Conservation (phyloP, 2,888 invertebrate species). For the Mesoligia furuncula region DNA sequence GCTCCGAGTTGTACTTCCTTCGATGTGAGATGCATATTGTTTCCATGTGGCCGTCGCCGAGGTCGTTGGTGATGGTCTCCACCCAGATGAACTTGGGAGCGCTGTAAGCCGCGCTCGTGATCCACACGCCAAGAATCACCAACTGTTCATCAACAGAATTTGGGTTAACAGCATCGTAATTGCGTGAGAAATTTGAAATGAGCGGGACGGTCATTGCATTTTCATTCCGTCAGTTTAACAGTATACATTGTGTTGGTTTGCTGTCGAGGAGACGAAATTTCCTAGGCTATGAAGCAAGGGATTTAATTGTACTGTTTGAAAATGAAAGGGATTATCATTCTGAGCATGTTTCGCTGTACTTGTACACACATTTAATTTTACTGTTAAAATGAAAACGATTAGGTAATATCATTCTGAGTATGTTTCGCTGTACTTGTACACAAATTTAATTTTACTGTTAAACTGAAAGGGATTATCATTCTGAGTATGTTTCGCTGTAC, state of each 20-base stretch:
- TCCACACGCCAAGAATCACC: slow-evolving; percentile 95
- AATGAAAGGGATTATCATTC: no score
- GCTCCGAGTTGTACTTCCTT: slow-evolving; percentile 94
- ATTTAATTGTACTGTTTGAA: not conserved
- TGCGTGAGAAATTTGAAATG: not conserved
- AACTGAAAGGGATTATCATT: no score
- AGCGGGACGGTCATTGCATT: not conserved
- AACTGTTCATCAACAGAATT: slow-evolving; percentile 85
- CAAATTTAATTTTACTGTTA: not conserved
- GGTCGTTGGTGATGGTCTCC: slow-evolving; percentile 92
- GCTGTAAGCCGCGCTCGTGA: slow-evolving; percentile 95
- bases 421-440: no score
- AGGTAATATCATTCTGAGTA: no score
- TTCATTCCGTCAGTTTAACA: not conserved
- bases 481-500: no score
- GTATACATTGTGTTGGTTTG: not conserved
- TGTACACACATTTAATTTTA: not conserved
- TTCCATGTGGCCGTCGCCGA: slow-evolving; percentile 91
- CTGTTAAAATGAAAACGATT: no score
- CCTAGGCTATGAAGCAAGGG: not conserved
- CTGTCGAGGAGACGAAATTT: not conserved
- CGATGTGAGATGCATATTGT: slow-evolving; percentile 94
- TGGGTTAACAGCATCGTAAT: not conserved
- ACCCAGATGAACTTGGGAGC: slow-evolving; percentile 96
- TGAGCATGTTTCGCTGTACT: no score